Percentiles rank a stretch among this genome's conserved stretches.
Conservation (phyloP, 2,113 vertebrate species). For the Myrmecobius fasciatus region DNA sequence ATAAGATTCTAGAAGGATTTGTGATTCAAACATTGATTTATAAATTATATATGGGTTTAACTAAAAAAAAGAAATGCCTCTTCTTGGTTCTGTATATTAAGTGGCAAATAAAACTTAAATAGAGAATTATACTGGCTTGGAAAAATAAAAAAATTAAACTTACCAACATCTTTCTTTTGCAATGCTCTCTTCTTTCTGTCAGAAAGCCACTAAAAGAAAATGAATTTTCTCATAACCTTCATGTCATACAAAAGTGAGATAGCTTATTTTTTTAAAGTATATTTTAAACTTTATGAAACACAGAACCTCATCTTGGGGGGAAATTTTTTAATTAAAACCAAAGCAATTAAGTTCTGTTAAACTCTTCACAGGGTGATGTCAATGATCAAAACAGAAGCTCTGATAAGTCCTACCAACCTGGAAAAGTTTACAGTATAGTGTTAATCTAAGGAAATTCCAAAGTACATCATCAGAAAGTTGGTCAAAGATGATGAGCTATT, state of each 20-base stretch:
- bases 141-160: constrained; percentile 76
- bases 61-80: neutral
- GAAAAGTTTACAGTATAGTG: neutral
- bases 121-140: neutral
- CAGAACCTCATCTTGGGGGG: neutral
- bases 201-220: constrained; percentile 92
- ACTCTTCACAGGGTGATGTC: neutral
- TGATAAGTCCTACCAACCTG: neutral
- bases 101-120: neutral
- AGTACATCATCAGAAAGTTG: neutral
- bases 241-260: neutral
- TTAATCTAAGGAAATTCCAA: neutral
- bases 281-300: neutral
- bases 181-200: constrained; percentile 95
- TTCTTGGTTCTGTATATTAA: neutral
- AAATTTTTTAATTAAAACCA: neutral
- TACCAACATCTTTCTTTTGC: constrained; percentile 97
- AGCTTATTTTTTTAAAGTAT: neutral
- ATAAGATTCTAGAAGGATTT: neutral
- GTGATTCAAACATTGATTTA: neutral
- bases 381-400: neutral
- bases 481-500: neutral
- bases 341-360: neutral
- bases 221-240: neutral
- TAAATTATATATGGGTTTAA: neutral